These are phyloP conservation scores for Heliangelus exortis DNA, from an alignment of 2,797 vertebrate species.

Conservation along the genomic window DNA sequence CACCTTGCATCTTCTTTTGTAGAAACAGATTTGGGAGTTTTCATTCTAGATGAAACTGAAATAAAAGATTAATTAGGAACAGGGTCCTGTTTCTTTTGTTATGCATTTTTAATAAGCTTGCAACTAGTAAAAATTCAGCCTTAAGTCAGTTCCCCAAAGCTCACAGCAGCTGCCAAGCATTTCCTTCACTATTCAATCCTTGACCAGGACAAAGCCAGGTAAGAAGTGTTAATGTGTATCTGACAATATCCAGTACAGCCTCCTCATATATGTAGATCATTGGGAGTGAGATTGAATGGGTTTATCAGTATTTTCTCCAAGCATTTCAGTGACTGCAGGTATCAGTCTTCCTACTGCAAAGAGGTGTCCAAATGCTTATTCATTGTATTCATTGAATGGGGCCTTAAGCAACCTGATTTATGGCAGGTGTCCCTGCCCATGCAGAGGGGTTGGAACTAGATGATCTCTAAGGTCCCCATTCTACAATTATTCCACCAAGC, in stretches of 20 bases:
- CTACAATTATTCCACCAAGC: no score
- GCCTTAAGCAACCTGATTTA: no score
- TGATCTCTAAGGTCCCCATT: no score
- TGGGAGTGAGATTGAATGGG: neutral
- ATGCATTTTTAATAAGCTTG: neutral
- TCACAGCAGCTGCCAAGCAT: neutral
- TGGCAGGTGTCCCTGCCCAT: no score
- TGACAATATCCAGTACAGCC: neutral
- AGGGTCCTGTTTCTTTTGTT: neutral
- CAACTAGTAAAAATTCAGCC: neutral
- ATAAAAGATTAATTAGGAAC: neutral
- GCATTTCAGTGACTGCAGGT: neutral
- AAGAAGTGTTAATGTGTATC: neutral
- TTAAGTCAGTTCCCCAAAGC: neutral
- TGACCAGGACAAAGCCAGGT: neutral
- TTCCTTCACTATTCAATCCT: neutral
- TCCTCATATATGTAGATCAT: neutral
- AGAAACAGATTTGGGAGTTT: slow-evolving; percentile 17
- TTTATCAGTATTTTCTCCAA: neutral
- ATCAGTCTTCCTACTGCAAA: neutral
- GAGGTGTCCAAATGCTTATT: neutral
- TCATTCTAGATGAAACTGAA: slow-evolving; percentile 79
- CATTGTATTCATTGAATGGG: no score
- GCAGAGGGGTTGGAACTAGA: no score
- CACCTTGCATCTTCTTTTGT: slow-evolving; percentile 73